phyloP scores from a whole-genome alignment of 2,113 vertebrate species.

The Antennarius striatus region DNA sequence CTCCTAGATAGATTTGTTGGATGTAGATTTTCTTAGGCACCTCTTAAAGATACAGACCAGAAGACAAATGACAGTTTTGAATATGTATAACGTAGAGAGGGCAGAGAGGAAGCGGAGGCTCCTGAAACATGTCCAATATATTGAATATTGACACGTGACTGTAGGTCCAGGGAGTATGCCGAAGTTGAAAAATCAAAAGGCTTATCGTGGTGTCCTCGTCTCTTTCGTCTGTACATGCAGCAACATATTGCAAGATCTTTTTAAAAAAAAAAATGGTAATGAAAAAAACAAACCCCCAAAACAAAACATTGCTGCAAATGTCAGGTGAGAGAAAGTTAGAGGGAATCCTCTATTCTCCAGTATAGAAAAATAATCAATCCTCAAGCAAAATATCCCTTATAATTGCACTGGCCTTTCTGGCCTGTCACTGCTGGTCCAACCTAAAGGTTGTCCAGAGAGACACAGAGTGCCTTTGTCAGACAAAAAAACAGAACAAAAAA shows the following conservation, averaged over 20 bases:
- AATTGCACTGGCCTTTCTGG: slow-evolving; percentile 70
- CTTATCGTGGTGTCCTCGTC: slow-evolving; percentile 52
- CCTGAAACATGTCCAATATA: slow-evolving; percentile 17
- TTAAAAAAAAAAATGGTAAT: too few species aligned
- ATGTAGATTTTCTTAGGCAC: slow-evolving; percentile 39
- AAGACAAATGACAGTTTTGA: slow-evolving; percentile 20
- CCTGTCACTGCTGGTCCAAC: slow-evolving; percentile 50
- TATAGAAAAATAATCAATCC: slow-evolving; percentile 64
- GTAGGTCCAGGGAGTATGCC: slow-evolving; percentile 9
- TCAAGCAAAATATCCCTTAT: slow-evolving; percentile 64
- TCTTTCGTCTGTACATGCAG: slow-evolving; percentile 48
- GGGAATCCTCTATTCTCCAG: slow-evolving; percentile 36
- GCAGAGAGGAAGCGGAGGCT: slow-evolving; percentile 15
- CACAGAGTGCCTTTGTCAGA: slow-evolving; percentile 36
- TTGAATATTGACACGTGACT: slow-evolving; percentile 26
- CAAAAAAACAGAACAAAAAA: background rate
- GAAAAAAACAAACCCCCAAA: background rate
- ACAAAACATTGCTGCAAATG: slow-evolving; percentile 27
- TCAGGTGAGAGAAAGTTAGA: slow-evolving; percentile 45
- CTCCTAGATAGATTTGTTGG: slow-evolving; percentile 50
- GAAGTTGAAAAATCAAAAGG: slow-evolving; percentile 42
- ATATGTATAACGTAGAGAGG: slow-evolving; percentile 29
- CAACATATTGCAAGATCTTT: slow-evolving; percentile 11
- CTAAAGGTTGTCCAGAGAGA: slow-evolving; percentile 45
- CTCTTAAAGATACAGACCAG: slow-evolving; percentile 40